Percentiles rank a stretch among this genome's conserved stretches.
Conservation (phyloP, 2,888 invertebrate species). For the Amitus sp. region DNA sequence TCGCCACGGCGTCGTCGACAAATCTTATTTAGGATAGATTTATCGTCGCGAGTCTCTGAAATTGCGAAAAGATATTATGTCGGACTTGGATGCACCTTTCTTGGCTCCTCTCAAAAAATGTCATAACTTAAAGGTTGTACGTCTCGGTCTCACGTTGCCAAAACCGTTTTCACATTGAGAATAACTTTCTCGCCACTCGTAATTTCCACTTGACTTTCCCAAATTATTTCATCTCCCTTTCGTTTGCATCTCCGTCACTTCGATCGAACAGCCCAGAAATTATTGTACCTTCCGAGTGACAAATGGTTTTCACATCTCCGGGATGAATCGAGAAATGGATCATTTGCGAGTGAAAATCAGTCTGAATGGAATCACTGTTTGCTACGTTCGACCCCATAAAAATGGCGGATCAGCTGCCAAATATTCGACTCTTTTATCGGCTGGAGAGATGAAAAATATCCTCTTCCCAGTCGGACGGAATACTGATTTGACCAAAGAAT, state of each 20-base stretch:
- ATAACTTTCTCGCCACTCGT: constrained; percentile 37
- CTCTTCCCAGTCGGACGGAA: too few species aligned
- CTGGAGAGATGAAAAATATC: too few species aligned
- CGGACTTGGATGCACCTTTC: constrained; percentile 56
- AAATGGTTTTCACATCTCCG: constrained; percentile 4
- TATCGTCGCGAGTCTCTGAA: constrained; percentile 48
- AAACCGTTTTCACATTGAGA: constrained; percentile 46
- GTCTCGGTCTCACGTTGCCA: constrained; percentile 56
- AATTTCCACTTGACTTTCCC: constrained; percentile 38
- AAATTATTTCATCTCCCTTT: constrained; percentile 30
- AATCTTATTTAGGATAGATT: constrained; percentile 59
- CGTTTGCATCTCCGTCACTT: constrained; percentile 6
- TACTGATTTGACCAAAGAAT: too few species aligned
- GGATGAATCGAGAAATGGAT: constrained; percentile 4
- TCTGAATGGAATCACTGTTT: neutral
- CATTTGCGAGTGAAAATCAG: neutral
- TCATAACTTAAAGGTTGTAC: constrained; percentile 58
- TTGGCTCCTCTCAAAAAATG: constrained; percentile 57
- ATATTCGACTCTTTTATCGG: too few species aligned
- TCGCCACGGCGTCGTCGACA: constrained; percentile 50
- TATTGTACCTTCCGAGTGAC: neutral
- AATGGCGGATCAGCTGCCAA: too few species aligned
- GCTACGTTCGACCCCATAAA: neutral
- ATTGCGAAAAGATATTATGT: constrained; percentile 53
- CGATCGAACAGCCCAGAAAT: constrained; percentile 11